A percentile compares a stretch with the other conserved stretches of the same genome.
Conservation (phyloP, 2,888 invertebrate genomes). For the Latrodectus elegans region DNA sequence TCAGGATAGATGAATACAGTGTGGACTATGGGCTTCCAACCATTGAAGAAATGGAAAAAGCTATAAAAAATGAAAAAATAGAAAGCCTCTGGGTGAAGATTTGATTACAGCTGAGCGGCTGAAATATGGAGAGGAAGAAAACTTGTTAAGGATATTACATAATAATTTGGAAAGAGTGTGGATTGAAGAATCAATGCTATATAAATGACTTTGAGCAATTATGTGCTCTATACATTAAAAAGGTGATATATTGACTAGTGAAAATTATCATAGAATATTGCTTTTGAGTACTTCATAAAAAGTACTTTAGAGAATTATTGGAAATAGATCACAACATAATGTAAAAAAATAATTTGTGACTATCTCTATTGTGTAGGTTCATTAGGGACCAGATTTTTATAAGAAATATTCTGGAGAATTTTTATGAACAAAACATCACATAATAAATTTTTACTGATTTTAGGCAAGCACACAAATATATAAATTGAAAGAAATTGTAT, state of each 20-base stretch:
- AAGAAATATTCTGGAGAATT: neutral
- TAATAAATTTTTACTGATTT: neutral
- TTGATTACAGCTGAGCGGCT: neutral
- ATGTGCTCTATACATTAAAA: neutral
- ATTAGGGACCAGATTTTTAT: too few relatives aligned
- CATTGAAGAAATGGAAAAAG: neutral
- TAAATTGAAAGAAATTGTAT: neutral
- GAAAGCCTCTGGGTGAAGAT: neutral
- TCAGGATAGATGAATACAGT: neutral
- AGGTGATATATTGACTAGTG: neutral
- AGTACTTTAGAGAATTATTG: neutral
- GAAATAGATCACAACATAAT: neutral
- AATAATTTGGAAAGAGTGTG: neutral
- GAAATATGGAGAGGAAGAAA: neutral
- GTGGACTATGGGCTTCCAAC: neutral
- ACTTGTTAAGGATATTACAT: neutral
- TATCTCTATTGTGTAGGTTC: too few relatives aligned
- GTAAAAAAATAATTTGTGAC: neutral
- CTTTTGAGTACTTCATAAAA: neutral
- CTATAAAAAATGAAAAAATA: neutral
- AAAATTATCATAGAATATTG: neutral
- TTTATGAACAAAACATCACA: neutral
- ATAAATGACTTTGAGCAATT: neutral
- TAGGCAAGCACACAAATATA: neutral
- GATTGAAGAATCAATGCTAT: neutral